Percentiles rank a stretch among this genome's conserved stretches.
Evolutionary conservation across 1,140 invertebrate species (phyloP).

Genomic region (Ctenoplectra terminalis): DNA sequence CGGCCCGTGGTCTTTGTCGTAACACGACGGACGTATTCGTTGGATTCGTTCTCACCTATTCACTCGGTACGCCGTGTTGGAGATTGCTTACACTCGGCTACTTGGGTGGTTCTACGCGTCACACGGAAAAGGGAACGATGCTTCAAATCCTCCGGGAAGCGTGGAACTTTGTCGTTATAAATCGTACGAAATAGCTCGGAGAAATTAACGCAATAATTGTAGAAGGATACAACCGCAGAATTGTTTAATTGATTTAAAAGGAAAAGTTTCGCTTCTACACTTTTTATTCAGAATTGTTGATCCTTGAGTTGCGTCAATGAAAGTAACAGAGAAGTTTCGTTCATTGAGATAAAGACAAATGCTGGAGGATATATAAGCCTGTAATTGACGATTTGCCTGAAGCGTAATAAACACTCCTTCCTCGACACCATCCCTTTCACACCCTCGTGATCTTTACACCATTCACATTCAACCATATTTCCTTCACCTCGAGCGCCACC

Average conservation of each 20-base stretch:
- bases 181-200: background rate
- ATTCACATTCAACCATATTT: background rate
- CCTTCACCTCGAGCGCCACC: background rate
- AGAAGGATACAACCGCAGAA: too few species aligned
- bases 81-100: constrained; percentile 67
- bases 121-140: constrained; percentile 42
- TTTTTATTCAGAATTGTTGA: too few species aligned
- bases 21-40: constrained; percentile 69
- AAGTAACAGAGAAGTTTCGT: background rate
- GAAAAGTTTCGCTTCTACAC: too few species aligned
- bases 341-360: too few species aligned
- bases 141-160: background rate
- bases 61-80: constrained; percentile 47
- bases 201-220: background rate
- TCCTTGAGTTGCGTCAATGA: background rate
- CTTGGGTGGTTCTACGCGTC: constrained; percentile 65
- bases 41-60: constrained; percentile 72
- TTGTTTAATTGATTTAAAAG: too few species aligned
- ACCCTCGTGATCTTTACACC: background rate
- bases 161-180: background rate
- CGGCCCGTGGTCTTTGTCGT: constrained; percentile 70
- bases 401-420: background rate
- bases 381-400: too few species aligned
- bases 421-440: background rate
- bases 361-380: too few species aligned